Base-by-base conservation (phyloP, 2,888 invertebrate genomes). In the Drosophila mayaguana region DNA sequence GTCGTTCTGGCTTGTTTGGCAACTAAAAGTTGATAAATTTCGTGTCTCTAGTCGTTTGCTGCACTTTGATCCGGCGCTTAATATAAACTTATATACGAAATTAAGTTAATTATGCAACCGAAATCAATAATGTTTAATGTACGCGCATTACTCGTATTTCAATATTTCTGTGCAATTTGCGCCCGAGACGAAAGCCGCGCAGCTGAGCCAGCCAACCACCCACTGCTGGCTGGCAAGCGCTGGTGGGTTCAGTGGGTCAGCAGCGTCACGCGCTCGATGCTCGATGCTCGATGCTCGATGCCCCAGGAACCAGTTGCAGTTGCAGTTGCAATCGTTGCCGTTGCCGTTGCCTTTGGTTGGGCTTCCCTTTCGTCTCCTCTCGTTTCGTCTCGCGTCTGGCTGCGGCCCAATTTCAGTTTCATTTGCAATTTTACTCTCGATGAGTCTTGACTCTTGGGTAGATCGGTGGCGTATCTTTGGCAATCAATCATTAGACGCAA, bases 401-500 rank as follows among this genome's bases (percentile, higher is more conserved):
- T n/a, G 36, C 28, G 61, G 28, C 32, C 51, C 84, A 84, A 81
- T 85, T 86, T 86, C 89, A 64, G 66, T 86, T 88, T 88, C 87
- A 75, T 84, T 86, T 79, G 72, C 87, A 86, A 88, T 78, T 83
- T 75, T 66, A 75, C 78, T 80, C 74, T 80, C 80, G 79, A 72
- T 81, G 75, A 56, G 28, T 69, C 46, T 40, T 25, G 50, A 59
- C 42, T 57, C 42, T 48, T 53, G 54, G 48, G 12, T 45, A 40
- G 67, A 68, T 70, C 60, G 32, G 18, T 53, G 60, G 56, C 59
- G 66, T 83, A 87, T 87, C 84, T 84, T 67, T 82, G 87, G 87
- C 87, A 86, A 86, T 86, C 86, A 88, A 86, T 86, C 86, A 86
- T 88, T 83, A 72, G 75, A 86, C 83, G 82, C 72, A 88, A 88